Conservation (phyloP, 1,140 invertebrate genomes). For the Probaryconus sp. region DNA sequence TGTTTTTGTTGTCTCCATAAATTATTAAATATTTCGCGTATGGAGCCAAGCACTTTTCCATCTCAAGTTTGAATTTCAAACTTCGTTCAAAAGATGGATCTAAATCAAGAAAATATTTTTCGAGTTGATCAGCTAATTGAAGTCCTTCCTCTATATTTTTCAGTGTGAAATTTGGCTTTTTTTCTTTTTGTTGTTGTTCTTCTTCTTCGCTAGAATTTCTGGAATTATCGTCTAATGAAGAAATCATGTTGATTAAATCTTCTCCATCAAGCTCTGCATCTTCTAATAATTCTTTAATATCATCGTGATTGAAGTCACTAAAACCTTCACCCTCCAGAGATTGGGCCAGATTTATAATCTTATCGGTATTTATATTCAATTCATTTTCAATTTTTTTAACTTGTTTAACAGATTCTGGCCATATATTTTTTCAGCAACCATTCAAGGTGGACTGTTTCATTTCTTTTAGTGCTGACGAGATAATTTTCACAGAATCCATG, state of each 20-base stretch:
- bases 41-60: too few relatives aligned
- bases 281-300: constrained; percentile 29
- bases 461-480: constrained; percentile 46
- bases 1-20: too few relatives aligned
- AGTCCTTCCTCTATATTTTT: constrained; percentile 9
- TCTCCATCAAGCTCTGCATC: constrained; percentile 7
- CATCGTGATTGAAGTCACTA: constrained; percentile 34
- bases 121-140: not conserved
- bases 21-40: too few relatives aligned
- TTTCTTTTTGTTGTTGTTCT: constrained; percentile 21
- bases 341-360: constrained; percentile 47
- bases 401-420: constrained; percentile 22
- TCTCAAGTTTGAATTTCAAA: too few relatives aligned
- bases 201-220: constrained; percentile 2
- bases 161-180: not conserved
- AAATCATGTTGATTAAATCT: constrained; percentile 19
- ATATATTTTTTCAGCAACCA: constrained; percentile 53
- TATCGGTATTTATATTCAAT: too few relatives aligned
- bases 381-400: not conserved
- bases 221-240: not conserved
- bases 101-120: constrained; percentile 9
- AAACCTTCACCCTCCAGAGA: constrained; percentile 56
- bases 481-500: constrained; percentile 48
- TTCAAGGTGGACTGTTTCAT: constrained; percentile 54
- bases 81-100: too few relatives aligned